These are phyloP conservation scores for Choristoneura fumiferana DNA, from an alignment of 1,140 invertebrate species.

Conservation along the genomic window DNA sequence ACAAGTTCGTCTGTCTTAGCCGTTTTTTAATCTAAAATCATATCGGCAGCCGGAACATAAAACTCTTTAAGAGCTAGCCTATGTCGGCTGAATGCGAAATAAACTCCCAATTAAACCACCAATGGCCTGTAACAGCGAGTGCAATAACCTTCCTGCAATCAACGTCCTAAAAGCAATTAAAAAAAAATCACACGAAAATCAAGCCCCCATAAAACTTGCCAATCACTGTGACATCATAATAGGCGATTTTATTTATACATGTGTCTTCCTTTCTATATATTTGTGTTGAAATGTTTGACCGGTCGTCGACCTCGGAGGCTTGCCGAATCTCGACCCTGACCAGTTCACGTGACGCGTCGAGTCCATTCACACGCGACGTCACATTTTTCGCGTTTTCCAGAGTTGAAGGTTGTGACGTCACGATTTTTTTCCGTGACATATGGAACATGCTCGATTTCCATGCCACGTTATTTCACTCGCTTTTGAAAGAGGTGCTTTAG, in stretches of 20 bases:
- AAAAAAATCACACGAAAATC: conserved; percentile 12
- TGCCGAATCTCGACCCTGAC: conserved; percentile 14
- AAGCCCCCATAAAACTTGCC: conserved; percentile 3
- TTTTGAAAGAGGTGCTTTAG: no score
- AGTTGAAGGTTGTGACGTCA: no score
- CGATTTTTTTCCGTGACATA: no score
- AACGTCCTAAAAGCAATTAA: not conserved
- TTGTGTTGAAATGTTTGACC: conserved; percentile 12
- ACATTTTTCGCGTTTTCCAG: not conserved
- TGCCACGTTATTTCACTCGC: no score
- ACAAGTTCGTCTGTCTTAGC: no score
- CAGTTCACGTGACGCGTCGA: not conserved
- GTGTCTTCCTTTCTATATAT: not conserved
- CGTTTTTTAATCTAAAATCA: no score
- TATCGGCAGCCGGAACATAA: no score
- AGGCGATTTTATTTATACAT: not conserved
- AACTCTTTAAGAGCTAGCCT: no score
- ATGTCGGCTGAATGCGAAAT: no score
- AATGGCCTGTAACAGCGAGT: not conserved
- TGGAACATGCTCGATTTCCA: no score
- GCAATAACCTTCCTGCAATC: conserved; percentile 11
- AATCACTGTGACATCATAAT: conserved; percentile 3
- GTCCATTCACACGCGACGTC: conserved; percentile 10
- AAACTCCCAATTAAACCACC: not conserved
- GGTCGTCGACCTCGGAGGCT: conserved; percentile 12